Evolutionary conservation across 2,888 invertebrate species (phyloP).

Genomic region (Ditylenchus weischeri): DNA sequence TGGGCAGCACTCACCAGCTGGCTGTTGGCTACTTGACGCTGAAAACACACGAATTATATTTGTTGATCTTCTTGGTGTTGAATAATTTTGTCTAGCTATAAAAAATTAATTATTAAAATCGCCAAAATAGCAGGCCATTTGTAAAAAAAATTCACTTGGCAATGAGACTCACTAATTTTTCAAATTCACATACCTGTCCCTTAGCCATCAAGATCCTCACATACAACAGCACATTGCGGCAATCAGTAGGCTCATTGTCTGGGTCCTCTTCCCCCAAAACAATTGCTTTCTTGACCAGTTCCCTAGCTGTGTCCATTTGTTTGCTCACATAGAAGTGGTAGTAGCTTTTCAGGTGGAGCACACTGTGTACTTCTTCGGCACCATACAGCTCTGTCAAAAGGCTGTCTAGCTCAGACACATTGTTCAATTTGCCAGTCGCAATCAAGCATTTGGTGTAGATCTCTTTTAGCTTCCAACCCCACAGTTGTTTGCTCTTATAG

Average conservation of each 20-base stretch:
- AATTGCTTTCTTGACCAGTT: slow-evolving; percentile 7
- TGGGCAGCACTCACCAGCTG: slow-evolving; percentile 20
- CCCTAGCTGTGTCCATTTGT: slow-evolving; percentile 16
- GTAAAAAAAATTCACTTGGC: no score
- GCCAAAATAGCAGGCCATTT: no score
- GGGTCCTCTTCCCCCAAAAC: neutral
- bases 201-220: slow-evolving; percentile 12
- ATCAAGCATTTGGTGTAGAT: slow-evolving; percentile 1
- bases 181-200: neutral
- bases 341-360: slow-evolving; percentile 3
- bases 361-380: no score
- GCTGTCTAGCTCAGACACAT: neutral
- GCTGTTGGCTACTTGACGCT: slow-evolving; percentile 18
- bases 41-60: neutral
- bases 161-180: no score
- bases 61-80: no score
- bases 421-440: neutral
- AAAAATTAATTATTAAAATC: no score
- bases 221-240: slow-evolving; percentile 10
- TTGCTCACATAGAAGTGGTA: slow-evolving; percentile 1
- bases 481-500: neutral
- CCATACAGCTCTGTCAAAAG: no score
- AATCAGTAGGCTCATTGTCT: slow-evolving; percentile 4
- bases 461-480: slow-evolving; percentile 4
- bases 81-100: no score